Evolutionary conservation across 2,888 invertebrate species (phyloP), one percentile per base, ranked within the genome.

Genomic region (Serripes groenlandicus): DNA sequence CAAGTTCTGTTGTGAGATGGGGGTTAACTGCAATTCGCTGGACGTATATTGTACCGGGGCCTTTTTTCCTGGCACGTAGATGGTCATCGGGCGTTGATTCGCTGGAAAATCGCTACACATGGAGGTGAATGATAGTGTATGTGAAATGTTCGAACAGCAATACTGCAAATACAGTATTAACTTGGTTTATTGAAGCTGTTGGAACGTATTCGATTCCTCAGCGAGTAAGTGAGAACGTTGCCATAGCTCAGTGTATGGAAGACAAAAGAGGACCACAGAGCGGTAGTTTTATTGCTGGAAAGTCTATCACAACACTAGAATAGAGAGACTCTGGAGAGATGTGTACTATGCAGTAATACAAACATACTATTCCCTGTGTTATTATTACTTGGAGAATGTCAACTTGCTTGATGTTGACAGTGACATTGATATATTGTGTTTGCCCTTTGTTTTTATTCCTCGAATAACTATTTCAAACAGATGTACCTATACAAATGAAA

Each of bases 291-390:
- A 81, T 83, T 60, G 60, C 62, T 49, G 80, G 83, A 4, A 75
- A 62, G 52, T 71, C 69, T 76, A 72, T 11, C 83, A 83, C 37
- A 83, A 83, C 34, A 26, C 49, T 0, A 64, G 80, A 34, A 83
- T 83, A 35, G 83, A 83, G 64, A 30, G 83, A 37, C 54, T 83
- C n/a, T 83, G 83, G 83, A 64, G 83, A 49, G 79, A 83, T 72
- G 79, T 83, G 28, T 74, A 49, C 56, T 30, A 72, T 18, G 60
- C n/a, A n/a, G 81, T 78, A 5, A 42, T 78, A 54, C 54, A 69
- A n/a, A 69, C 68, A 54, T 82, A 56, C 56, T 82, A 78, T 70
- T 28, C 60, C 28, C 21, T 78, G 18, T n/a, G n/a, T n/a, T 82
- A 78, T 58, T 58, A 73, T 30, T 56, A 74, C 23, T 60, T 78